Evolutionary conservation across 2,797 vertebrate genomes (phyloP), one percentile per base, ranked within the genome.

Genomic region (Sebastes trivittatus): DNA sequence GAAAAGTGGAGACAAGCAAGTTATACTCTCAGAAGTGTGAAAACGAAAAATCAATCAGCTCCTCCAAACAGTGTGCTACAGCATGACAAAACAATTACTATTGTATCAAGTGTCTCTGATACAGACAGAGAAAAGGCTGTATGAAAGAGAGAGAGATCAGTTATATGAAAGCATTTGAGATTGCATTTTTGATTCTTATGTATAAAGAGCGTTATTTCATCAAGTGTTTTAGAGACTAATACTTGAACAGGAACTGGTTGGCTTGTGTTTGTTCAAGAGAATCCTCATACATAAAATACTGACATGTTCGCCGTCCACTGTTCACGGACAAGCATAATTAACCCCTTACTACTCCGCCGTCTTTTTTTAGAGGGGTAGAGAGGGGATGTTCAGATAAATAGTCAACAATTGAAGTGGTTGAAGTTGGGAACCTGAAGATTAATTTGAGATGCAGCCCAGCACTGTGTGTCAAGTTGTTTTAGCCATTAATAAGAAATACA

Each of bases 11-110:
- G 76, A 83, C 68, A 36, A 84, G 79, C 66, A 69, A 78, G 68
- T 65, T 68, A 70, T 59, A 67, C 74, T 81, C 64, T 80, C 75
- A 77, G 77, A 75, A 36, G 75, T 78, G 77, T 75, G 79, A 84
- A 82, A 89, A 84, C 1, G 22, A 68, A 82, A 82, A 81, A 89
- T 84, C 87, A 79, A 87, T 89, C 83, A 66, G 68, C 32, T 84
- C 58, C 22, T 86, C 61, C 77, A 81, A 82, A 84, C 67, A 71
- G 27, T 69, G 68, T 77, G 36, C 69, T 42, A 80, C 80, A 71
- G 70, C 75, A 83, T 77, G 60, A 69, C 72, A 82, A 80, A 71
- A 83, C 77, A 86, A 85, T 82, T 74, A 74, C 70, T 60, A 27
- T 46, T 36, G 18, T 18, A 79, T 66, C 65, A 70, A 55, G 73